Conservation (phyloP, 2,113 vertebrate species). For the Prietella phreatophila region DNA sequence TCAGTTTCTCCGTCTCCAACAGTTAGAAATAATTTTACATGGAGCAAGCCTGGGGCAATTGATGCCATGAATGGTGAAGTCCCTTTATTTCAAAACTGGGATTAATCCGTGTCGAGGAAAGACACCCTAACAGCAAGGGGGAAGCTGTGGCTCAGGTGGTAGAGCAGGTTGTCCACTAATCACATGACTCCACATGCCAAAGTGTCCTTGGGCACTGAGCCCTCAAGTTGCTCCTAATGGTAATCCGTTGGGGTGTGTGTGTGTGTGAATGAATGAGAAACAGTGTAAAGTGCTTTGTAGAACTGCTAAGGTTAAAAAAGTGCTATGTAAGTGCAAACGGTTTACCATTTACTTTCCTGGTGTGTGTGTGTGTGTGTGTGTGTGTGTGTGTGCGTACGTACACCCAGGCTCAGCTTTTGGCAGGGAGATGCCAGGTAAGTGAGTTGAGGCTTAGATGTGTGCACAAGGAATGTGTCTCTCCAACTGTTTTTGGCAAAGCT, state of each 20-base stretch:
- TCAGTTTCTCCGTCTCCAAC: neutral
- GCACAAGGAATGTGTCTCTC: slow-evolving; percentile 2
- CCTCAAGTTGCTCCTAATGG: too few relatives aligned
- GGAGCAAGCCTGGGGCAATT: neutral
- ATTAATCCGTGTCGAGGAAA: slow-evolving; percentile 33
- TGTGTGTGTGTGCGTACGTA: slow-evolving; percentile 38
- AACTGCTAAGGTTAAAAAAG: too few relatives aligned
- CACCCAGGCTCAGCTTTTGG: slow-evolving; percentile 62
- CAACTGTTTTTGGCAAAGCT: slow-evolving; percentile 3
- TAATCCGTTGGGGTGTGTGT: too few relatives aligned
- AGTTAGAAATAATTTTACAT: neutral
- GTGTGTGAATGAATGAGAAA: too few relatives aligned
- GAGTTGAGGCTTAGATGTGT: slow-evolving; percentile 28
- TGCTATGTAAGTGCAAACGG: too few relatives aligned
- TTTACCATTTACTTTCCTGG: slow-evolving; percentile 10
- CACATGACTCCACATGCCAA: too few relatives aligned
- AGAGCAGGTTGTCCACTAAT: too few relatives aligned
- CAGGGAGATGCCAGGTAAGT: slow-evolving; percentile 64
- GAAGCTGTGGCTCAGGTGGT: too few relatives aligned
- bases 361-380: slow-evolving; percentile 1
- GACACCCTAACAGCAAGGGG: slow-evolving; percentile 37
- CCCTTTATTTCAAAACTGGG: slow-evolving; percentile 11
- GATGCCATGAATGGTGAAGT: neutral
- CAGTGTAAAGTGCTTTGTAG: too few relatives aligned
- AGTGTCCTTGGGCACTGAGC: too few relatives aligned